Conservation (phyloP, 2,113 vertebrate species). For the Chloropsis hardwickii region DNA sequence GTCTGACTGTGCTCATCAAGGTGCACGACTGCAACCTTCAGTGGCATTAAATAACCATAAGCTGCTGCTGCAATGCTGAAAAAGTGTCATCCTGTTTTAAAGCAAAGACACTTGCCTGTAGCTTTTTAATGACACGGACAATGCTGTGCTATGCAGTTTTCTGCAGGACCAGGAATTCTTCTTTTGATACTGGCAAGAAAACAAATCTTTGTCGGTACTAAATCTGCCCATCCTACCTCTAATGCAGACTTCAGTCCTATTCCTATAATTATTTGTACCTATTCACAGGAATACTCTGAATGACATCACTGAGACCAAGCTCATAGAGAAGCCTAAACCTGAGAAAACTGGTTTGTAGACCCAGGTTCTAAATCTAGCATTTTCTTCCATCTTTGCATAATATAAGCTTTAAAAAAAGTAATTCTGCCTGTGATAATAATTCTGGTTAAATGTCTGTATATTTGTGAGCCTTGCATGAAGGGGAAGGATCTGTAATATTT, state of each 20-base stretch:
- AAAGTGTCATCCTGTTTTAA: neutral
- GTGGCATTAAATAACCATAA: constrained; percentile 45
- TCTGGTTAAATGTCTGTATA: neutral
- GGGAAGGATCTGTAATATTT: neutral
- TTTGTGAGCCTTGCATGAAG: neutral
- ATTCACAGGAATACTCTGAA: neutral
- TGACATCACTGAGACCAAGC: neutral
- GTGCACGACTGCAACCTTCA: neutral
- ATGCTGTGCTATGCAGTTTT: neutral
- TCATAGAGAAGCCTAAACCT: neutral
- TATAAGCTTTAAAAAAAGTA: neutral
- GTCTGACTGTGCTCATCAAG: neutral
- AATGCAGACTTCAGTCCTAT: neutral
- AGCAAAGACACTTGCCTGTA: neutral
- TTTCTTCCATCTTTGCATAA: neutral
- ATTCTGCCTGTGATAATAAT: neutral
- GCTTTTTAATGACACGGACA: neutral
- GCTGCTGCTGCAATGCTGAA: constrained; percentile 52
- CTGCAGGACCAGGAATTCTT: neutral
- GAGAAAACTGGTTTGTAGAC: neutral
- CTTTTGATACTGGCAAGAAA: neutral
- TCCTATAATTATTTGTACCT: neutral
- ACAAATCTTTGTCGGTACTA: neutral
- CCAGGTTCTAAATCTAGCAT: neutral
- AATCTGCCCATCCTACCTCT: neutral